A percentile compares a stretch with the other conserved stretches of the same genome.
phyloP scores from a whole-genome alignment of 2,797 vertebrate species.

The Melanotaenia parkinsoni region DNA sequence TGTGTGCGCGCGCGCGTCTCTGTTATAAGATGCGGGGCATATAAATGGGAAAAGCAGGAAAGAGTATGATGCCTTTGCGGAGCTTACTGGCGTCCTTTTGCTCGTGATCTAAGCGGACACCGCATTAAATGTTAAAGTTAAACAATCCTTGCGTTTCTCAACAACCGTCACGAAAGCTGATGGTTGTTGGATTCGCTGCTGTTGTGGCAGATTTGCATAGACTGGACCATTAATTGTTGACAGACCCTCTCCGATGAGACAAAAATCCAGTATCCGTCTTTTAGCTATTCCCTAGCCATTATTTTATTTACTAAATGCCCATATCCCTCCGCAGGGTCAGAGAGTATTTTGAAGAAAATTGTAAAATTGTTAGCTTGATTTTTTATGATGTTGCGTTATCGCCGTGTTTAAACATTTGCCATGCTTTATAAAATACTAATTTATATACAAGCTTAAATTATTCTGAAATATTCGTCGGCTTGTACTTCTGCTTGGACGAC shows the following conservation, averaged over 20 bases:
- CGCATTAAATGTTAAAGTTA: constrained; percentile 26
- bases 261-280: constrained; percentile 61
- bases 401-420: background rate
- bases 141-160: constrained; percentile 9
- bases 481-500: constrained; percentile 56
- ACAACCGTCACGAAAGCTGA: background rate
- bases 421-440: background rate
- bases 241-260: constrained; percentile 39
- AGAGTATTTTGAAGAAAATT: constrained; percentile 83
- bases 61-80: background rate
- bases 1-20: background rate
- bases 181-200: constrained; percentile 33
- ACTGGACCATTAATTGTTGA: constrained; percentile 8
- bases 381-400: constrained; percentile 12
- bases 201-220: constrained; percentile 54
- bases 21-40: background rate
- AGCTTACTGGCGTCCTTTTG: background rate
- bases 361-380: constrained; percentile 41
- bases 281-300: constrained; percentile 73
- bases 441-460: background rate
- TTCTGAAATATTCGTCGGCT: constrained; percentile 3
- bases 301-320: constrained; percentile 87
- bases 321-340: constrained; percentile 88
- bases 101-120: background rate
- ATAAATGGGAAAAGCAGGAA: background rate